Evolutionary conservation across 2,797 vertebrate genomes (phyloP).

Genomic region (Pagetopsis macropterus): DNA sequence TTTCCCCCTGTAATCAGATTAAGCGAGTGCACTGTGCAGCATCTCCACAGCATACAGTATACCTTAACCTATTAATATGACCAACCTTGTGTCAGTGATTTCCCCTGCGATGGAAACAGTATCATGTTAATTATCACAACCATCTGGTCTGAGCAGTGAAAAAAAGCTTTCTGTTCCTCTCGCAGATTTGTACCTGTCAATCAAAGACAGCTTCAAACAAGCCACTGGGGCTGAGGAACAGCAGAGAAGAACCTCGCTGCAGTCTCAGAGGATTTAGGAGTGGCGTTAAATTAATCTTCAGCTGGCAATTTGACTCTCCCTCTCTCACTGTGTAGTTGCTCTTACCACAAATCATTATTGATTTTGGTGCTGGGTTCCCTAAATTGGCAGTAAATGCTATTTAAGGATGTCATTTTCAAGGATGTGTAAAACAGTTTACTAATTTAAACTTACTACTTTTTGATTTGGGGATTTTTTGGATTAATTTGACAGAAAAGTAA

Average conservation of each 20-base stretch:
- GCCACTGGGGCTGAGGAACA: slow-evolving; percentile 79
- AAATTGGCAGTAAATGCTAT: slow-evolving; percentile 64
- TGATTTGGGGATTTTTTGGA: neutral
- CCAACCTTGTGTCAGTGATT: slow-evolving; percentile 86
- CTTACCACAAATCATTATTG: slow-evolving; percentile 75
- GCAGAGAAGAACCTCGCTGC: slow-evolving; percentile 77
- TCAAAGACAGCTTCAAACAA: slow-evolving; percentile 83
- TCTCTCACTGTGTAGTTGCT: slow-evolving; percentile 73
- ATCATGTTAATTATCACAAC: slow-evolving; percentile 90
- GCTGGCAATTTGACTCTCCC: slow-evolving; percentile 80
- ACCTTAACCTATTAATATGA: slow-evolving; percentile 86
- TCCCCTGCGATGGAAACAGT: slow-evolving; percentile 86
- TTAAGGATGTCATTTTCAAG: slow-evolving; percentile 58
- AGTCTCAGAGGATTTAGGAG: slow-evolving; percentile 83
- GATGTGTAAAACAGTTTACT: slow-evolving; percentile 2
- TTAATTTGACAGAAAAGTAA: neutral
- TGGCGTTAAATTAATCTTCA: slow-evolving; percentile 86
- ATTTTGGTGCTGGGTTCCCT: slow-evolving; percentile 68
- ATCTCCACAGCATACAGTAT: slow-evolving; percentile 78
- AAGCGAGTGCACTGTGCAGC: slow-evolving; percentile 73
- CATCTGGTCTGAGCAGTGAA: slow-evolving; percentile 85
- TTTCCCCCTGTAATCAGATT: slow-evolving; percentile 79
- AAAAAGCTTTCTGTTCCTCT: slow-evolving; percentile 77
- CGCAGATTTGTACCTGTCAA: slow-evolving; percentile 87
- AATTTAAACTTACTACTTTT: neutral